Percentiles rank a stretch among this genome's conserved stretches.
Evolutionary conservation across 2,113 vertebrate genomes (phyloP).

Genomic region (Silurus meridionalis): DNA sequence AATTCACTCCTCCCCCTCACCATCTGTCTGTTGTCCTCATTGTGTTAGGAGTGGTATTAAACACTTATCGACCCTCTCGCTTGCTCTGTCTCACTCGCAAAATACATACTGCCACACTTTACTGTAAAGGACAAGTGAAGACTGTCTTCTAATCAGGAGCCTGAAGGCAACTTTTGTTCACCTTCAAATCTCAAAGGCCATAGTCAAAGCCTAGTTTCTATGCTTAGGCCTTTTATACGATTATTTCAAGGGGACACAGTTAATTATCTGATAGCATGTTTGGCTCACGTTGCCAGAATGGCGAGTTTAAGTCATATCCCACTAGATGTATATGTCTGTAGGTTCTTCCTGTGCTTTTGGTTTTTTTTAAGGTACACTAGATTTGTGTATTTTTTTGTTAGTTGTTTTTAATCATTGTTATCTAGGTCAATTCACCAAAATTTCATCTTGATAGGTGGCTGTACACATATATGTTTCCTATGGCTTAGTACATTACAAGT

Average conservation of each 20-base stretch:
- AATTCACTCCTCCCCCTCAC: slow-evolving; percentile 33
- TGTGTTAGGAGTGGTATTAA: background rate
- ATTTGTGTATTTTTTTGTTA: background rate
- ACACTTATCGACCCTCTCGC: slow-evolving; percentile 3
- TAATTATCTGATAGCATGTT: too few species aligned
- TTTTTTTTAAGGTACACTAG: too few species aligned
- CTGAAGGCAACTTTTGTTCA: slow-evolving; percentile 10
- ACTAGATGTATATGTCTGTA: too few species aligned
- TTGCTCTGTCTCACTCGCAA: background rate
- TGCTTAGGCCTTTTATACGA: background rate
- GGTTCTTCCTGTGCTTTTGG: too few species aligned
- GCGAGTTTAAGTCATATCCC: too few species aligned
- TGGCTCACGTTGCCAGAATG: background rate
- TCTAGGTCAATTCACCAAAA: background rate
- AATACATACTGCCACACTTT: background rate
- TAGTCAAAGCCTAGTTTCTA: too few species aligned
- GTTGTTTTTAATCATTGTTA: background rate
- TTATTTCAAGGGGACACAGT: background rate
- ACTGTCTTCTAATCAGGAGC: background rate
- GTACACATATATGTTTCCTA: background rate
- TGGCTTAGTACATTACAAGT: background rate
- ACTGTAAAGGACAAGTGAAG: background rate
- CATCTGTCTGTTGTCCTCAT: slow-evolving; percentile 35
- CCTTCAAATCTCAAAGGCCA: slow-evolving; percentile 21
- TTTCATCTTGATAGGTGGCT: background rate